Evolutionary conservation across 2,797 vertebrate species (phyloP), one percentile per base, ranked within the genome.

Genomic region (Poeciliopsis infans): DNA sequence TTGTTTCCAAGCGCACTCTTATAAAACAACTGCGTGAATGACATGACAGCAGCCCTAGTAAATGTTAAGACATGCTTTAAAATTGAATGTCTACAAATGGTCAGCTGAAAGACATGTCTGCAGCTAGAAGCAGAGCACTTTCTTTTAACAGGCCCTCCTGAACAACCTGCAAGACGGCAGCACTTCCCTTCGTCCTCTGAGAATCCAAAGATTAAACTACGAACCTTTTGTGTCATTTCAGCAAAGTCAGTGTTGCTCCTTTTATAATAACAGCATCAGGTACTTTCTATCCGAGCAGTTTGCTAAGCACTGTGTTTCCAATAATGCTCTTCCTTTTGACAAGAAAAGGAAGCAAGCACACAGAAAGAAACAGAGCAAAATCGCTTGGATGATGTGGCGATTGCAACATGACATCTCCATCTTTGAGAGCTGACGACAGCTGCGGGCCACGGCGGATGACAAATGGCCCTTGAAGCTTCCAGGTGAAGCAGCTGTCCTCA

Each of bases 221-320:
- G n/a, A 86, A 86, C 79, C 89, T 88, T 94, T 94, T 91, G 85
- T 92, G 79, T 79, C 81, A 84, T 91, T 89, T 90, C 87, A 85
- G 87, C 81, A 8, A 86, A 93, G 87, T 94, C 93, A 92, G 92
- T 91, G 39, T 33, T 82, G 78, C 74, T 86, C 76, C 47, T 83
- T 85, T 80, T 75, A 83, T 75, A 83, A 83, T 79, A 53, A 73
- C 66, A 11, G 79, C 85, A 91, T 92, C 91, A 90, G 86, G 92
- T 88, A 88, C 87, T 86, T 86, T 79, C 88, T 72, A 71, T 72
- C 81, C 75, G 1, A 78, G 87, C 91, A 90, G 91, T 92, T 91
- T 92, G 84, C 85, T 76, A 55, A 81, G 81, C 76, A 66, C 1
- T 78, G 80, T 81, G 72, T 92, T 85, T 88, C 80, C 78, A 91